Evolutionary conservation across 2,888 invertebrate genomes (phyloP).

Genomic region (Acleris emargana): DNA sequence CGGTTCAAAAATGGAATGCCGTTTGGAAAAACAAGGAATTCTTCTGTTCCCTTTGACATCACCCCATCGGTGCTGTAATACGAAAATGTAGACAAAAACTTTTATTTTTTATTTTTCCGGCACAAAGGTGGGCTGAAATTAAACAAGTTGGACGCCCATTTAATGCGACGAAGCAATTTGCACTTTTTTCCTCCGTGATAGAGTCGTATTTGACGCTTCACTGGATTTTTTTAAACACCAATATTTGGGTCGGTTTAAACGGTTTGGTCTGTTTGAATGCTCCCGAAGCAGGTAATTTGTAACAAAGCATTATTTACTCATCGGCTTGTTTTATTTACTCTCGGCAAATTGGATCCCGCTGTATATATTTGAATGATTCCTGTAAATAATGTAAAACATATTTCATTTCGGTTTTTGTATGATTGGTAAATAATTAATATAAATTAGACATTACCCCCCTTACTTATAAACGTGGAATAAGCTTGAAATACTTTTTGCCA

Average conservation of each 20-base stretch:
- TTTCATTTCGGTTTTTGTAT: too few species aligned
- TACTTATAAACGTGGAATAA: too few species aligned
- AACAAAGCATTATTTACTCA: slow-evolving; percentile 18
- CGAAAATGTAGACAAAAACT: slow-evolving; percentile 52
- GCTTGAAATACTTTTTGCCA: too few species aligned
- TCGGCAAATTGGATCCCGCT: slow-evolving; percentile 8
- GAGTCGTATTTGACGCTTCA: slow-evolving; percentile 44
- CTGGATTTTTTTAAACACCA: slow-evolving; percentile 16
- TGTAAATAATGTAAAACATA: not conserved
- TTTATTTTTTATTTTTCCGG: slow-evolving; percentile 56
- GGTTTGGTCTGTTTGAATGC: slow-evolving; percentile 18
- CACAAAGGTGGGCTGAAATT: slow-evolving; percentile 67
- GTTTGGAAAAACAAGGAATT: slow-evolving; percentile 13
- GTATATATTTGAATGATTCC: not conserved
- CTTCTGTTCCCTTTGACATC: slow-evolving; percentile 48
- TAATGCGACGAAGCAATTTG: slow-evolving; percentile 42
- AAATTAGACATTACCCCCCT: too few species aligned
- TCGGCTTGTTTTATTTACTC: slow-evolving; percentile 8
- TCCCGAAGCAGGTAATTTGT: slow-evolving; percentile 19
- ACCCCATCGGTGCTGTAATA: slow-evolving; percentile 47
- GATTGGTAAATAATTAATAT: too few species aligned
- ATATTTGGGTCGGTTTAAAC: slow-evolving; percentile 25
- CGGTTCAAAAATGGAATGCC: slow-evolving; percentile 11
- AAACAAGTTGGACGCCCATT: slow-evolving; percentile 54
- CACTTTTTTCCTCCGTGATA: slow-evolving; percentile 46